Percentiles rank a stretch among this genome's conserved stretches.
Conservation (phyloP, 2,888 invertebrate genomes). For the Diplazon laetatorius region DNA sequence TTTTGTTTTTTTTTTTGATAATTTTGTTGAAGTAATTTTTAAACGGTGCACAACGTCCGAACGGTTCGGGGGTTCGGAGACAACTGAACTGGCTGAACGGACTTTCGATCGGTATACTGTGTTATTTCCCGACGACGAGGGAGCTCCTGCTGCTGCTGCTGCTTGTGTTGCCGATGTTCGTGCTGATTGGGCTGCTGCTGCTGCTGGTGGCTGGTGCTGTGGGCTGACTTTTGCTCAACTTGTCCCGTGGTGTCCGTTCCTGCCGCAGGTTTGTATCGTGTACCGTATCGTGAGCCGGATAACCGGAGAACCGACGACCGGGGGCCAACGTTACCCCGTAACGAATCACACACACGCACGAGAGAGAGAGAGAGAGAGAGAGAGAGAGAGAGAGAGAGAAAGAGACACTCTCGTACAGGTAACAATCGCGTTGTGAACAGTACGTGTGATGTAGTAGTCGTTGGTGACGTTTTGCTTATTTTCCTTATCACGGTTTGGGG, state of each 20-base stretch:
- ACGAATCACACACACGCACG: not conserved
- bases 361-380: too few relatives aligned
- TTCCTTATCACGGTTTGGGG: not conserved
- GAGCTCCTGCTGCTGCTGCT: constrained; percentile 66
- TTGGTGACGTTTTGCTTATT: not conserved
- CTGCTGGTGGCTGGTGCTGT: constrained; percentile 44
- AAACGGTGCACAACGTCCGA: constrained; percentile 75
- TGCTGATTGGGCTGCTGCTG: constrained; percentile 57
- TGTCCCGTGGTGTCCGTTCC: constrained; percentile 41
- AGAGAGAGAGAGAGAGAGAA: too few relatives aligned
- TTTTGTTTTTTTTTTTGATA: too few relatives aligned
- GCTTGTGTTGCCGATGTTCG: constrained; percentile 40
- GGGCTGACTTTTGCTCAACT: constrained; percentile 16
- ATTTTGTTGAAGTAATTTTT: constrained; percentile 20
- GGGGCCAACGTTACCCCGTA: not conserved
- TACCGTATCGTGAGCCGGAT: constrained; percentile 59
- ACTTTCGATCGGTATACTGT: constrained; percentile 76
- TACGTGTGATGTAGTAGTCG: too few relatives aligned
- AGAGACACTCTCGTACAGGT: constrained; percentile 31
- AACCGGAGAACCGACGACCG: constrained; percentile 11
- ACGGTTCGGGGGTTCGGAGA: constrained; percentile 80
- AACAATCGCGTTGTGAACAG: too few relatives aligned
- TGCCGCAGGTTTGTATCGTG: constrained; percentile 43
- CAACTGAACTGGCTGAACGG: constrained; percentile 78
- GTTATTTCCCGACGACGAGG: constrained; percentile 64